Conservation (phyloP, 2,797 vertebrate species). For the Sebastolobus altivelis region DNA sequence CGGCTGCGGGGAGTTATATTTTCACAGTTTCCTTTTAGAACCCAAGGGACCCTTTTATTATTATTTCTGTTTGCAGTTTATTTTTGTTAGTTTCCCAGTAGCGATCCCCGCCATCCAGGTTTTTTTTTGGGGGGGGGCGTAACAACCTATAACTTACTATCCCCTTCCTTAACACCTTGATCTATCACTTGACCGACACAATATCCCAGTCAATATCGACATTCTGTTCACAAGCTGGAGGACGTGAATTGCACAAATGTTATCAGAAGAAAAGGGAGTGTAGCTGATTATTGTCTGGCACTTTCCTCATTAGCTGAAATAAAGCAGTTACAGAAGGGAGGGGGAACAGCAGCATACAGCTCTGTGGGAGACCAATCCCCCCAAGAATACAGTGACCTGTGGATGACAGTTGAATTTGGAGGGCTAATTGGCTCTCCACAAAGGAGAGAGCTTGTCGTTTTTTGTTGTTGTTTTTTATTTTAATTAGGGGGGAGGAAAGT, state of each 20-base stretch:
- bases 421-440: slow-evolving; percentile 49
- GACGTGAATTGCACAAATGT: slow-evolving; percentile 6
- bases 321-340: slow-evolving; percentile 15
- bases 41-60: too few relatives aligned
- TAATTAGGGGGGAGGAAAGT: slow-evolving; percentile 30
- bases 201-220: background rate
- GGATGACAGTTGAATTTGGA: slow-evolving; percentile 41
- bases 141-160: too few relatives aligned
- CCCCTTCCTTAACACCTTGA: background rate
- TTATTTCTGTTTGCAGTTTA: too few relatives aligned
- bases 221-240: background rate
- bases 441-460: background rate
- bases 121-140: too few relatives aligned
- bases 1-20: too few relatives aligned
- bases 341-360: slow-evolving; percentile 14
- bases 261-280: slow-evolving; percentile 8
- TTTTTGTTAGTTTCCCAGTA: too few relatives aligned
- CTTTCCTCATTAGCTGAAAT: slow-evolving; percentile 54
- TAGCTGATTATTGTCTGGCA: slow-evolving; percentile 33
- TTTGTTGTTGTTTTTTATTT: slow-evolving; percentile 4
- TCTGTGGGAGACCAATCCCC: slow-evolving; percentile 40
- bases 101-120: too few relatives aligned
- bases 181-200: background rate
- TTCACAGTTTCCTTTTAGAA: too few relatives aligned
- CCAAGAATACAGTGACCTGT: slow-evolving; percentile 23